Evolutionary conservation across 1,140 invertebrate species (phyloP), one percentile per base, ranked within the genome.

Genomic region (Maniola jurtina): DNA sequence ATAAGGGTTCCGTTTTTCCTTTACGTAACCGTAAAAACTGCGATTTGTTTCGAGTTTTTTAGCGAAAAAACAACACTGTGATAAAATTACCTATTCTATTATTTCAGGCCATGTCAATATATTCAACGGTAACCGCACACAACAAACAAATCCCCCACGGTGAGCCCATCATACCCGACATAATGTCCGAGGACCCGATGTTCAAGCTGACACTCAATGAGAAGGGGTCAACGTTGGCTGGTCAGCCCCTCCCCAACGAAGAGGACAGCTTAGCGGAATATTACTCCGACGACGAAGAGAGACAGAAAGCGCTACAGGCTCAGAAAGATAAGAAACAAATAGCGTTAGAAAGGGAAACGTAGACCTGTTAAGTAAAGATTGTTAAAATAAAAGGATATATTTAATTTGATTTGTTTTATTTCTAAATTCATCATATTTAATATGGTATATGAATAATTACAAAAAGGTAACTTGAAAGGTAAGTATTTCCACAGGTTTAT

Each of bases 71-170:
- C 25, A 25, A 25, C 25, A 2, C 1, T 25, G 25, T 45, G 9
- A 15, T 40, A 40, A n/a, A 38, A 38, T 2, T 15, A 40, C 5
- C 15, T 58, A 36, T 0, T 8, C 4, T 42, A 45, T 25, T 10
- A 50, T 74, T 92, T 11, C 75, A 95, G 94, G 94, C 94, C 6
- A 92, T 95, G 92, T 89, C 93, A 42, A 95, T 95, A 77, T 95
- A 95, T 79, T 93, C 94, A 59, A 93, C 93, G 66, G 91, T 95
- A n/a, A 86, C 92, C 38, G 79, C 83, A 16, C 81, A 92, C 66
- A 87, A 84, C 42, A 66, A 67, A 10, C 81, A 87, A 64, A 25
- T 70, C 7, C 33, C 76, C 64, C 69, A 75, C 36, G 73, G 73
- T 34, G 76, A 78, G 35, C 67, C 77, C 2, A 83, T 82, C 58